These are phyloP conservation scores for Cylas formicarius DNA, from an alignment of 1,140 invertebrate genomes.

Conservation along the genomic window DNA sequence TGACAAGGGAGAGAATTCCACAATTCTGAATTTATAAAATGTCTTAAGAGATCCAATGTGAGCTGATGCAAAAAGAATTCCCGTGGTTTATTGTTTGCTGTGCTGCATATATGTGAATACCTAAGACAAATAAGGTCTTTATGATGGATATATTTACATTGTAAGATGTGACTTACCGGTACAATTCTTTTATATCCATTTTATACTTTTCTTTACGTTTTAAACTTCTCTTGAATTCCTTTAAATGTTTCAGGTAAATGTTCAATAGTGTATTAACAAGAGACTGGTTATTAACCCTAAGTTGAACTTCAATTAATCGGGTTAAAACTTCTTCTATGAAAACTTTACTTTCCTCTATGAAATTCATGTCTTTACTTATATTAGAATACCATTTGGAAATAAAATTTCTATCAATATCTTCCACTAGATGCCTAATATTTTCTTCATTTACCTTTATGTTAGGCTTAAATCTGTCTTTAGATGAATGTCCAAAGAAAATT, in stretches of 20 bases:
- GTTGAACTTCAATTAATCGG: constrained; percentile 28
- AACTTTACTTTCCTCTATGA: constrained; percentile 29
- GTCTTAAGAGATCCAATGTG: constrained; percentile 50
- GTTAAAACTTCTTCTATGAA: constrained; percentile 33
- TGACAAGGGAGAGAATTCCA: constrained; percentile 58
- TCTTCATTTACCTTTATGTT: constrained; percentile 25
- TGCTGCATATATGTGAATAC: constrained; percentile 43
- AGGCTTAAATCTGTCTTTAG: too few relatives aligned
- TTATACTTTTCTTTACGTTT: constrained; percentile 44
- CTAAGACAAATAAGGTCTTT: constrained; percentile 24
- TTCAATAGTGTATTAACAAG: constrained; percentile 41
- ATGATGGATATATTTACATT: constrained; percentile 4
- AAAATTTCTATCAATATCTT: constrained; percentile 34
- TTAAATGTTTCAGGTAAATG: constrained; percentile 47
- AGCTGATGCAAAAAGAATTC: constrained; percentile 53
- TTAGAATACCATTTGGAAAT: constrained; percentile 36
- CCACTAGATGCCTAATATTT: constrained; percentile 24
- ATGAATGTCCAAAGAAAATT: too few relatives aligned
- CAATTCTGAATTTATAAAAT: constrained; percentile 58
- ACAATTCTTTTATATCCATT: constrained; percentile 37
- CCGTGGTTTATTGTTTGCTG: constrained; percentile 38
- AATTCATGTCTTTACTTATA: constrained; percentile 33
- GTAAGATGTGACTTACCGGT: constrained; percentile 28
- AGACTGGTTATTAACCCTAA: constrained; percentile 28
- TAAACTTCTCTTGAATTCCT: constrained; percentile 48